Percentiles rank a stretch among this genome's conserved stretches.
Conservation (phyloP, 2,797 vertebrate species). For the Bradypus variegatus region DNA sequence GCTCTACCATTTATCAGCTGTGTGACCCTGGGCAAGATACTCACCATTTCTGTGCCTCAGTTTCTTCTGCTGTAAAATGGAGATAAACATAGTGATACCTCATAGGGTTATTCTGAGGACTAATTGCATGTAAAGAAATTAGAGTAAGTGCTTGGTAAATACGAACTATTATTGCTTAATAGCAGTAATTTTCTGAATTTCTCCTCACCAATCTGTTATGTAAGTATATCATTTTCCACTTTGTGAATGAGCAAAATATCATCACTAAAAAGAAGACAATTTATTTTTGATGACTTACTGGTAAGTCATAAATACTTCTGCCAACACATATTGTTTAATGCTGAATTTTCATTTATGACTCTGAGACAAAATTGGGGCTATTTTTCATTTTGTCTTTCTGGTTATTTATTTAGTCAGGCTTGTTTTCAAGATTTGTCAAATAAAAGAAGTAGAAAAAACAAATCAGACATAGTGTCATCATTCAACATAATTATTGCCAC, state of each 20-base stretch:
- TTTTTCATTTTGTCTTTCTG: background rate
- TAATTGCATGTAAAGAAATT: background rate
- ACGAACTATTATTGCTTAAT: background rate
- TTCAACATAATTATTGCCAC: background rate
- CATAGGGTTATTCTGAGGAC: background rate
- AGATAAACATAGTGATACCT: background rate
- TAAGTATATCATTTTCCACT: background rate
- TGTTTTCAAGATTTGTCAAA: background rate
- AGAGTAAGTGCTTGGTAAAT: background rate
- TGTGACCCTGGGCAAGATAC: background rate
- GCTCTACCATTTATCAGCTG: background rate
- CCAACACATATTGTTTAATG: background rate
- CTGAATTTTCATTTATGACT: background rate
- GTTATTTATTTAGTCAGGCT: background rate
- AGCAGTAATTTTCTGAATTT: background rate
- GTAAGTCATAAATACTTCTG: constrained; percentile 1
- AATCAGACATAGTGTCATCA: background rate
- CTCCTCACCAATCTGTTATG: background rate
- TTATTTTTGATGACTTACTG: background rate
- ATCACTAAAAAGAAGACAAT: background rate
- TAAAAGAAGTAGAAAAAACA: background rate
- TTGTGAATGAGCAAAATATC: background rate
- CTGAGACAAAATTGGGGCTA: background rate
- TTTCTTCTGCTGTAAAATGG: background rate
- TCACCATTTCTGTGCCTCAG: background rate